Percentiles rank a stretch among this genome's conserved stretches.
Evolutionary conservation across 2,113 vertebrate genomes (phyloP).

Genomic region (Astatotilapia flaviijosephi): DNA sequence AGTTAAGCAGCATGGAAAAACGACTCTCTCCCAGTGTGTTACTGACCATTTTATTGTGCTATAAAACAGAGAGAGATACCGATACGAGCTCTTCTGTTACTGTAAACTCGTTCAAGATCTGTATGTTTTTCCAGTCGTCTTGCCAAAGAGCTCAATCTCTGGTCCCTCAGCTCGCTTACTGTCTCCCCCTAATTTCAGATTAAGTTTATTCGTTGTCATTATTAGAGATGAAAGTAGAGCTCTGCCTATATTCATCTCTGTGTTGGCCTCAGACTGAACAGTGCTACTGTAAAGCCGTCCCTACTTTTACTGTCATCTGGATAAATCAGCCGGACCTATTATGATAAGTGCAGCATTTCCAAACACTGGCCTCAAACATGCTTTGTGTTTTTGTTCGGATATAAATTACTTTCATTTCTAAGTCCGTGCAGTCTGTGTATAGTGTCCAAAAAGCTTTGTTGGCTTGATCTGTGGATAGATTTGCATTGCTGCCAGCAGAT

Average conservation of each 20-base stretch:
- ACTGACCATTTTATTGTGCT: neutral
- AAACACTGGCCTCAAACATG: neutral
- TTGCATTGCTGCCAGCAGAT: neutral
- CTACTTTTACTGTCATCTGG: neutral
- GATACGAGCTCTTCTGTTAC: neutral
- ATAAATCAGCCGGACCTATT: neutral
- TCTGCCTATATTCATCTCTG: neutral
- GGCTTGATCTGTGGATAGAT: neutral
- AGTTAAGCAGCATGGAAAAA: neutral
- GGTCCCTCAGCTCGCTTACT: neutral
- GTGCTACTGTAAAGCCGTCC: neutral
- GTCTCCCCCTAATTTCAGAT: neutral
- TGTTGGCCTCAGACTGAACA: neutral
- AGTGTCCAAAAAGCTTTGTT: constrained; percentile 4
- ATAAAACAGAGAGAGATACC: neutral
- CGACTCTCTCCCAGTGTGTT: neutral
- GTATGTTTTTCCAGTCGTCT: neutral
- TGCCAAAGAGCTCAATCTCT: neutral
- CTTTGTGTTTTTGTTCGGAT: neutral
- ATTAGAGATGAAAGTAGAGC: neutral
- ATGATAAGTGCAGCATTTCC: neutral
- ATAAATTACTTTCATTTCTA: neutral
- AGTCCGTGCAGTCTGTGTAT: neutral
- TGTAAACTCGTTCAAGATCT: neutral
- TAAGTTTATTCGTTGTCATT: neutral